Conservation (phyloP, 2,888 invertebrate species). For the Neria commutata region DNA sequence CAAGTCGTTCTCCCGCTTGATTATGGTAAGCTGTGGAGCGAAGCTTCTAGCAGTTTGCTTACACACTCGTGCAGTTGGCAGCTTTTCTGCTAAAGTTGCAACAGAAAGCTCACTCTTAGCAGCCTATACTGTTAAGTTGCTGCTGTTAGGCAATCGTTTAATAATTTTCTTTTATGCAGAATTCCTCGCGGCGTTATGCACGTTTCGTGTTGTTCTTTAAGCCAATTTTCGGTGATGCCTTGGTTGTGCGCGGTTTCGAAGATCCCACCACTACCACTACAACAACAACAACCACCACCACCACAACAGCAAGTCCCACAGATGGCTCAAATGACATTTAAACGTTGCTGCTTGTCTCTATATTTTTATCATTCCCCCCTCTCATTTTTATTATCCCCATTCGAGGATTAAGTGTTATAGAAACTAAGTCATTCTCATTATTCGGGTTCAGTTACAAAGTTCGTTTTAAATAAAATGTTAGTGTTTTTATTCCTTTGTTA, state of each 20-base stretch:
- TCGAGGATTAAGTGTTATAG: neutral
- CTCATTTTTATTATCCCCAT: neutral
- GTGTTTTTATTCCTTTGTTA: no score
- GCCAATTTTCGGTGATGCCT: constrained; percentile 74
- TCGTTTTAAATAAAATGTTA: no score
- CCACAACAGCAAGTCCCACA: constrained; percentile 24
- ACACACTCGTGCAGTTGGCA: constrained; percentile 8
- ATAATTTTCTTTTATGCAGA: constrained; percentile 65
- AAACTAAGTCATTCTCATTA: neutral
- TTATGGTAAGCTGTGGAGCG: constrained; percentile 63
- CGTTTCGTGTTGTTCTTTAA: constrained; percentile 75
- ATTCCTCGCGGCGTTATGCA: constrained; percentile 77
- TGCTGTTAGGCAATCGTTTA: neutral
- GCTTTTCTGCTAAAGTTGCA: neutral
- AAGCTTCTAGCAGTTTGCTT: neutral
- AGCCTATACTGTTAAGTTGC: neutral
- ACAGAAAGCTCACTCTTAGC: neutral
- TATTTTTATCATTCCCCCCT: neutral
- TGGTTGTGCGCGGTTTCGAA: constrained; percentile 76
- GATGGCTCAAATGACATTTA: constrained; percentile 35
- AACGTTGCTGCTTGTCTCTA: constrained; percentile 27
- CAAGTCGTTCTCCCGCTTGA: constrained; percentile 66
- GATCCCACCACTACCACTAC: constrained; percentile 51
- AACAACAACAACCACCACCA: constrained; percentile 36
- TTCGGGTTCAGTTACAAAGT: no score